Evolutionary conservation across 2,888 invertebrate genomes (phyloP), one percentile per base, ranked within the genome.

Genomic region (Mesorhabditis belari): DNA sequence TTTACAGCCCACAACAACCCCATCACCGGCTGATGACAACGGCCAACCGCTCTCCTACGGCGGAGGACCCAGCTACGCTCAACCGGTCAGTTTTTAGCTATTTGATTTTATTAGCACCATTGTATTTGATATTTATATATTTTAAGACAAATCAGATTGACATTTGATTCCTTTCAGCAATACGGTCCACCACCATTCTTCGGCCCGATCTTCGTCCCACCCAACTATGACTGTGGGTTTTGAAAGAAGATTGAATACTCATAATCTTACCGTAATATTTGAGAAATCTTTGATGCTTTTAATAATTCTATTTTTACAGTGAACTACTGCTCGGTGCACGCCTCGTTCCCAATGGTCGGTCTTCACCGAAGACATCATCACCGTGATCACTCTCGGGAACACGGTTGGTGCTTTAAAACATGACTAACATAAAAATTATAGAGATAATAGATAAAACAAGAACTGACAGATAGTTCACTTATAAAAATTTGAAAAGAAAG

Each of bases 241-340:
- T 17, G 1, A 1, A 17, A 17, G 1, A 1, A 35, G n/a, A 17
- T 35, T 35, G n/a, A n/a, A n/a, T n/a, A n/a, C n/a, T n/a, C n/a
- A n/a, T n/a, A n/a, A n/a, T n/a, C n/a, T n/a, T n/a, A n/a, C n/a
- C n/a, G n/a, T n/a, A n/a, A n/a, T n/a, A n/a, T n/a, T n/a, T n/a
- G n/a, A n/a, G n/a, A n/a, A n/a, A n/a, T n/a, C n/a, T n/a, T n/a
- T n/a, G 26, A 55, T 25, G 19, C 9, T 28, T 12, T 5, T 26
- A 57, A 49, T 4, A 3, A 58, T 28, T 35, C n/a, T 25, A 9
- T 5, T 12, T 21, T 62, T n/a, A n/a, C n/a, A 66, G 72, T 72
- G 60, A 70, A 70, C 62, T 72, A 72, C 58, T 72, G 72, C 63
- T 69, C 72, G 19, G 70, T 70, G 19, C 70, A 72, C 52, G 70